Percentiles rank a stretch among this genome's conserved stretches.
Evolutionary conservation across 2,888 invertebrate species (phyloP).

Genomic region (Aquatica leii): DNA sequence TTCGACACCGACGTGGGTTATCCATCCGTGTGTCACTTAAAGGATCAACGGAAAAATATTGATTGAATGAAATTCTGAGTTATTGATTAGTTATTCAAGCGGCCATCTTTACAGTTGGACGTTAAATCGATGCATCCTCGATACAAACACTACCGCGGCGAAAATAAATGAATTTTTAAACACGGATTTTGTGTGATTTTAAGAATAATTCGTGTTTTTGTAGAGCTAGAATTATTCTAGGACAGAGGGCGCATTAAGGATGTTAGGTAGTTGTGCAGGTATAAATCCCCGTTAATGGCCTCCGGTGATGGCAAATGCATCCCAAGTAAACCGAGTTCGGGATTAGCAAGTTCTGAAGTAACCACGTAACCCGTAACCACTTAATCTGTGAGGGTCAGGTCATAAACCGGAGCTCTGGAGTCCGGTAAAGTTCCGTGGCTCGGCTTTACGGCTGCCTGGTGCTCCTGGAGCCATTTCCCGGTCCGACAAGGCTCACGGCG

Average conservation of each 20-base stretch:
- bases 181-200: background rate
- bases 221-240: conserved; percentile 12
- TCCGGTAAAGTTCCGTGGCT: conserved; percentile 51
- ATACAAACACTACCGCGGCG: conserved; percentile 19
- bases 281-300: conserved; percentile 40
- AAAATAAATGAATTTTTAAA: background rate
- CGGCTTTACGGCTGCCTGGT: conserved; percentile 51
- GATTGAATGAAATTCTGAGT: conserved; percentile 24
- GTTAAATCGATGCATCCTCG: conserved; percentile 27
- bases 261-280: conserved; percentile 37
- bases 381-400: conserved; percentile 59
- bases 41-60: conserved; percentile 33
- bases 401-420: conserved; percentile 56
- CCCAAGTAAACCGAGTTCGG: conserved; percentile 41
- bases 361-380: conserved; percentile 59
- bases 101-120: conserved; percentile 26
- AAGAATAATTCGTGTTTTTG: conserved; percentile 10
- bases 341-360: conserved; percentile 57
- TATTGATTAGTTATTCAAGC: conserved; percentile 29
- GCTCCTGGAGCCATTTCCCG: conserved; percentile 41
- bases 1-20: conserved; percentile 27
- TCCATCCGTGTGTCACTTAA: conserved; percentile 31
- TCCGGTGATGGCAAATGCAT: conserved; percentile 39
- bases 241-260: conserved; percentile 26
- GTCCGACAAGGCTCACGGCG: conserved; percentile 28